phyloP scores from a whole-genome alignment of 1,140 invertebrate genomes.

The Solen grandis region DNA sequence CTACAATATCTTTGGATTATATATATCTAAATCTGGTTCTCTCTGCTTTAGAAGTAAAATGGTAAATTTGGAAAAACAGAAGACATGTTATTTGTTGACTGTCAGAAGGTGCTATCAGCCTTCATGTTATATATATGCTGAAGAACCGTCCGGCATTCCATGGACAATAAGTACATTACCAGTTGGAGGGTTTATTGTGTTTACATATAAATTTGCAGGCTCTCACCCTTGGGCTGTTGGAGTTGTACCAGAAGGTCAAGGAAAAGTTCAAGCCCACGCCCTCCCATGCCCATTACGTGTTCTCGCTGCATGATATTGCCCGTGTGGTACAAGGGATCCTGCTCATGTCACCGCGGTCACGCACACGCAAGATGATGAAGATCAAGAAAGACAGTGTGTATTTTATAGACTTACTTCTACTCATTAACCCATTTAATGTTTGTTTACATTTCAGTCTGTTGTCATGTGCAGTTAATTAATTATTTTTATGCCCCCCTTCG shows the following conservation, averaged over 20 bases:
- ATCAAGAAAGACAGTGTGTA: conserved; percentile 68
- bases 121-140: no score
- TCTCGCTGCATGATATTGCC: conserved; percentile 77
- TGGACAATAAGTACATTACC: no score
- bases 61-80: no score
- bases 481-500: no score
- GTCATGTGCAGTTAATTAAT: neutral
- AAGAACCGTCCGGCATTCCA: no score
- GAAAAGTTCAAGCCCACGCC: conserved; percentile 76
- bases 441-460: neutral
- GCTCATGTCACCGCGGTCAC: conserved; percentile 78
- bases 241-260: conserved; percentile 74
- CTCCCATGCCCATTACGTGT: conserved; percentile 77
- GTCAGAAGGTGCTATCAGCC: no score
- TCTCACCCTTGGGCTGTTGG: conserved; percentile 73
- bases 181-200: no score
- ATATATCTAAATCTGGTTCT: no score
- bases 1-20: no score
- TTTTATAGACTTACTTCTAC: no score
- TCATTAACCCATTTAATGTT: neutral
- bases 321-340: conserved; percentile 77
- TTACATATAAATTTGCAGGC: conserved; percentile 75
- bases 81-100: no score
- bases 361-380: conserved; percentile 67
- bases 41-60: no score